Evolutionary conservation across 2,888 invertebrate genomes (phyloP), one percentile per base, ranked within the genome.

Genomic region (Ypsolopha sequella): DNA sequence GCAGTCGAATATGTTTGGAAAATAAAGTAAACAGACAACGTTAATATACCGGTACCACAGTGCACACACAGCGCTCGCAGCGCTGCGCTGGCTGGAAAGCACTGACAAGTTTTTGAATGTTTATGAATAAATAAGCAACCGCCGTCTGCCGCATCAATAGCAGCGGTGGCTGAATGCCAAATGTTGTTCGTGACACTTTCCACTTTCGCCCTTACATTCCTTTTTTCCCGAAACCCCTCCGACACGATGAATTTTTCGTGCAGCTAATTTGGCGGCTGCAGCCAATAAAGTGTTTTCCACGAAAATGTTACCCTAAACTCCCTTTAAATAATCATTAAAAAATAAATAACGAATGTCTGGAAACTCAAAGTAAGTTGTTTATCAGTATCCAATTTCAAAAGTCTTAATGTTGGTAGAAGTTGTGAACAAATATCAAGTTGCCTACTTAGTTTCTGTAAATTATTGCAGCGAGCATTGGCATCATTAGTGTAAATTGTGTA

Each of bases 131-230:
- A 64, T 85, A 70, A 87, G 66, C 54, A 63, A 62, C 57, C 60
- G 65, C 70, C 75, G 87, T 85, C 86, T 87, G 80, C 75, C 70
- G 73, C 81, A 77, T 81, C 85, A 79, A 82, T 85, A 81, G 70
- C 62, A 57, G 24, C 54, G 61, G 74, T 71, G 76, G 76, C 79
- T 77, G 81, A 78, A 80, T 80, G 73, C 79, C 78, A 79, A 81
- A 82, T 76, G 76, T 61, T 61, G 71, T 76, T 76, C 80, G 80
- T 84, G 82, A 80, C 82, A 81, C 70, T 77, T 76, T 74, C 70
- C 77, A 82, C 80, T 85, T 80, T 84, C 77, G 58, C 76, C 70
- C 64, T 70, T 74, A 73, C 76, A 76, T 54, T 65, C 66, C 36
- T 44, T 51, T 54, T 52, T 52, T 51, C 35, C 51, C 10, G 34